Conservation (phyloP, 2,888 invertebrate species). For the Cylloceria caligata region DNA sequence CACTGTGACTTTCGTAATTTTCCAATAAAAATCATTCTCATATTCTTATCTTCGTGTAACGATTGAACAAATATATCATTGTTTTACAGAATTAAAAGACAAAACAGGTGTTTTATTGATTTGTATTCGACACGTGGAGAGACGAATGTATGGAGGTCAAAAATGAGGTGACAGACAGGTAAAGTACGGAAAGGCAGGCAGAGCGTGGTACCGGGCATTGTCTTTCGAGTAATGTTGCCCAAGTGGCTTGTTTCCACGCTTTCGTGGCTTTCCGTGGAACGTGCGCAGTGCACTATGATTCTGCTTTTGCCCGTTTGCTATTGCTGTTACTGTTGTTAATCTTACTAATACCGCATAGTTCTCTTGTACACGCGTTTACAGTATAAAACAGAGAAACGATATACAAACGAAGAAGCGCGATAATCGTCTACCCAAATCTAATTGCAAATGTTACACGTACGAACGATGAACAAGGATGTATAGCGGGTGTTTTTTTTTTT, state of each 20-base stretch:
- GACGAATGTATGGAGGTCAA: slow-evolving; percentile 66
- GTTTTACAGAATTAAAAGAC: background rate
- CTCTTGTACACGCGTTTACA: slow-evolving; percentile 5
- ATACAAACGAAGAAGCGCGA: slow-evolving; percentile 15
- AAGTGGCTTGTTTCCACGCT: slow-evolving; percentile 84
- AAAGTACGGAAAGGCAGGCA: slow-evolving; percentile 74
- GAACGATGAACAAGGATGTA: slow-evolving; percentile 1
- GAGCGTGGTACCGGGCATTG: slow-evolving; percentile 84
- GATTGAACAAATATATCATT: too few relatives aligned
- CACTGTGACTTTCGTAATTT: too few relatives aligned
- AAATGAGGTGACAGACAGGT: slow-evolving; percentile 69
- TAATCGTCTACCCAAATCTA: slow-evolving; percentile 57
- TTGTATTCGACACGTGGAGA: background rate
- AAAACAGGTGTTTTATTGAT: background rate
- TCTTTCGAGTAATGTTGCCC: slow-evolving; percentile 79
- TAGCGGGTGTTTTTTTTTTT: slow-evolving; percentile 6
- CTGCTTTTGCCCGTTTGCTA: background rate
- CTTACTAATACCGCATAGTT: slow-evolving; percentile 3
- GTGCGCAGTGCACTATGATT: slow-evolving; percentile 11
- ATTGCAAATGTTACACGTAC: slow-evolving; percentile 58
- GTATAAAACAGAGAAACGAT: slow-evolving; percentile 3
- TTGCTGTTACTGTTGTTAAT: slow-evolving; percentile 7
- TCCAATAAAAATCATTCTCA: too few relatives aligned
- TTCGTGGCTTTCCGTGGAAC: slow-evolving; percentile 81
- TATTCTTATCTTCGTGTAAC: too few relatives aligned